Evolutionary conservation across 2,113 vertebrate genomes (phyloP), one percentile per base, ranked within the genome.

Genomic region (Paraplagusia blochii): DNA sequence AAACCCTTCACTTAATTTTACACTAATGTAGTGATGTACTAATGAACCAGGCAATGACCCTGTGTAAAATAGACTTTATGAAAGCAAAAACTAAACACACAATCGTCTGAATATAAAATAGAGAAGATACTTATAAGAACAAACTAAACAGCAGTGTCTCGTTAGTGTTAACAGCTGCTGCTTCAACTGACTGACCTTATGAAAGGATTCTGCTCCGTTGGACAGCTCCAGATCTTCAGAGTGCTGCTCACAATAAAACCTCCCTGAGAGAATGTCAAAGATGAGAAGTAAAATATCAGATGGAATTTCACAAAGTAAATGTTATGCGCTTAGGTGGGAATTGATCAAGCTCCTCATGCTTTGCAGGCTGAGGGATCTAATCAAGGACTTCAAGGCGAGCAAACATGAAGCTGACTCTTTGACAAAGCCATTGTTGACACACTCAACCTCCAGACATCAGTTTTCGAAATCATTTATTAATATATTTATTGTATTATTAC

Each of bases 171-270:
- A 40, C 51, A 64, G 58, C 35, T 61, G 46, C 17, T 62, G 17
- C 51, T 52, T 13, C 55, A 52, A 9, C 60, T 73, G 62, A 79
- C 84, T 66, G 61, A 88, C 88, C 84, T 82, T 39, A 54, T 19
- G 44, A 17, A 69, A 65, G 2, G 62, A 18, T 52, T 70, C 74
- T 42, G 71, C 44, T 15, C 49, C 40, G 19, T 59, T 67, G 18
- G n/a, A 53, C 44, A 69, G 48, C 36, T 70, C 51, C 54, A 76
- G 58, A 8, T 88, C 84, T 38, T 91, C 88, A 0, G 88, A 84
- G 76, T 92, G 90, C 69, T 84, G 84, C 66, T 90, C 89, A 1
- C 90, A 92, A 81, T 82, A 91, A 73, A 92, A 91, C 19, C 62
- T 88, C 77, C 89, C 91, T 92, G 77, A 58, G 67, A 64, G 55